Base-by-base conservation (phyloP, 1,140 invertebrate species). In the Brachionus plicatilis region DNA sequence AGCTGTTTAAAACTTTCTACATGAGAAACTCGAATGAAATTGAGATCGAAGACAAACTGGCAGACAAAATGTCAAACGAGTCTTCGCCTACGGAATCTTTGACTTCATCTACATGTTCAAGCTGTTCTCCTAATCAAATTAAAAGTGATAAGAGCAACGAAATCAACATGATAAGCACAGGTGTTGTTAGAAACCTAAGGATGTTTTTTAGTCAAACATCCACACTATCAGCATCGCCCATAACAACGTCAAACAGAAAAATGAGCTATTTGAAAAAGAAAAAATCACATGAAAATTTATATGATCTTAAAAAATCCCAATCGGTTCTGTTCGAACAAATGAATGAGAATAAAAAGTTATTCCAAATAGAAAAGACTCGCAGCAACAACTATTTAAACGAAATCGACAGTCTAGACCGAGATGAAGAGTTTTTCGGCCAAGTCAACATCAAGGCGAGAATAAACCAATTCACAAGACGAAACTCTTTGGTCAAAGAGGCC, bases 171-270 rank as follows among this genome's bases (percentile, higher is more conserved):
- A 76, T 76, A 50, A 76, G 17, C 45, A 76, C 72, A 76, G 72
- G 72, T 76, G 72, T 76, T 50, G 72, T 76, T 29, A 76, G 47
- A 76, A 76, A 50, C 47, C 47, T 76, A 29, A 47, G 72, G 53
- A 47, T 47, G 47, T 47, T 76, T n/a, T 76, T 76, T 76, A 76
- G 47, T 76, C 72, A 76, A 76, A 76, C 43, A 50, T 76, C 20
- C 12, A 7, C 68, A 72, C 24, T 72, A 72, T 72, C 37, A 68
- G n/a, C n/a, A 50, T 47, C 72, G 20, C 72, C 72, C 41, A 20
- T 76, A 76, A 76, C 72, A 76, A 76, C 72, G 9, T 72, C 68
- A 72, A 72, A 37, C 20, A 45, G 29, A 27, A 75, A 75, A 45
- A 20, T 43, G 1, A 75, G 20, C 37, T 29, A 24, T 24, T 76